Base-by-base conservation (phyloP, 2,888 invertebrate species). In the Lithophane semibrunnea region DNA sequence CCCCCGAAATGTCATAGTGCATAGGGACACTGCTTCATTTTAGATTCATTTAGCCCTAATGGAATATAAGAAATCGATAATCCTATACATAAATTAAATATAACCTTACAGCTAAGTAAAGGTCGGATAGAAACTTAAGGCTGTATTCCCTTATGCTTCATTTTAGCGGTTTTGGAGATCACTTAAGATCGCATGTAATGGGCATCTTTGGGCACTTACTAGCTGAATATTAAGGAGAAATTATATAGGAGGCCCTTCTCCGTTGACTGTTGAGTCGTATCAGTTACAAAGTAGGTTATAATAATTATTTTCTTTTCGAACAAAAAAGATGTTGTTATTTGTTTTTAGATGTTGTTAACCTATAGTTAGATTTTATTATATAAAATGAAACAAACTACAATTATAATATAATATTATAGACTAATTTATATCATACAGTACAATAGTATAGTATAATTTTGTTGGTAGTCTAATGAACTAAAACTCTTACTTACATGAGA, bases 141-240 rank as follows among this genome's bases (percentile, higher is more conserved):
- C 21, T 42, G 13, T 56, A 68, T 49, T n/a, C 69, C 63, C 37
- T 49, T 42, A 49, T 13, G 63, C 21, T 47, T 56, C 3, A 16
- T 24, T 42, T 24, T 16, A 49, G 56, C 0, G 69, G 78, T 63
- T 65, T 60, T 18, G 47, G 21, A 44, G 37, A 66, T 58, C 52
- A 79, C 52, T 72, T 72, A 72, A 8, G 5, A 60, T 71, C 24
- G 24, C 24, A 42, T 56, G 10, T 61, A 21, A 65, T 49, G 52
- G 24, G 29, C 52, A 54, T 63, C 44, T 37, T 29, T n/a, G 21
- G 44, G 75, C 74, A 75, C 24, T 42, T 61, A 75, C 5, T n/a
- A 44, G n/a, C 9, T 49, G 66, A 29, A 67, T 21, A 9, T 49
- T 4, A 29, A 49, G 9, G 21, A 49, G 8, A 29, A 9, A 18